A percentile compares a stretch with the other conserved stretches of the same genome.
Evolutionary conservation across 2,797 vertebrate genomes (phyloP).

Genomic region (Oceanodroma leucorhoa): DNA sequence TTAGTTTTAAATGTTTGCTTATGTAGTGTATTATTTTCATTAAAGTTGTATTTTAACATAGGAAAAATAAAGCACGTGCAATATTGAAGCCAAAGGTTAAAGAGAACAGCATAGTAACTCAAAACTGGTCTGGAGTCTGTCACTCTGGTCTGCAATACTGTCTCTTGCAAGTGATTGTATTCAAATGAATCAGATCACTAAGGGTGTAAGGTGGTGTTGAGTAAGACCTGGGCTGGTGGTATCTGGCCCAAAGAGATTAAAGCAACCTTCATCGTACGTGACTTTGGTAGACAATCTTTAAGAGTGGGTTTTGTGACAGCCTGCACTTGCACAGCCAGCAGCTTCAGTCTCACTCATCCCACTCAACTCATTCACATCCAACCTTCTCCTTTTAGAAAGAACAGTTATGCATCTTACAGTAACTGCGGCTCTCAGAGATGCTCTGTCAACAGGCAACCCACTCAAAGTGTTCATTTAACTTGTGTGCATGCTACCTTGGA

Average conservation of each 20-base stretch:
- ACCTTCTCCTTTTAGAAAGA: slow-evolving; percentile 1
- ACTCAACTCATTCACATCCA: slow-evolving; percentile 29
- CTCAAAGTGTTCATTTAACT: background rate
- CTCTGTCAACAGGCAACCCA: background rate
- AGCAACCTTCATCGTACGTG: background rate
- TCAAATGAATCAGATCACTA: background rate
- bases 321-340: slow-evolving; percentile 2
- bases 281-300: background rate
- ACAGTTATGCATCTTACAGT: background rate
- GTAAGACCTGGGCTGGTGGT: background rate
- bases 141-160: background rate
- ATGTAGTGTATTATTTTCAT: background rate
- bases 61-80: background rate
- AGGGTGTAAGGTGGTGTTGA: background rate
- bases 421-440: background rate
- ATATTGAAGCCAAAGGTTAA: background rate
- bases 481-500: background rate
- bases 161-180: background rate
- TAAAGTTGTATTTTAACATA: background rate
- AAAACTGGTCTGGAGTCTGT: background rate
- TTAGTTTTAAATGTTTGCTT: background rate
- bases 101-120: background rate
- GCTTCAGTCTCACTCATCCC: slow-evolving; percentile 51
- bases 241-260: background rate
- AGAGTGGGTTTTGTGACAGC: background rate